Evolutionary conservation across 2,888 invertebrate genomes (phyloP).

Genomic region (Acrobasis suavella): DNA sequence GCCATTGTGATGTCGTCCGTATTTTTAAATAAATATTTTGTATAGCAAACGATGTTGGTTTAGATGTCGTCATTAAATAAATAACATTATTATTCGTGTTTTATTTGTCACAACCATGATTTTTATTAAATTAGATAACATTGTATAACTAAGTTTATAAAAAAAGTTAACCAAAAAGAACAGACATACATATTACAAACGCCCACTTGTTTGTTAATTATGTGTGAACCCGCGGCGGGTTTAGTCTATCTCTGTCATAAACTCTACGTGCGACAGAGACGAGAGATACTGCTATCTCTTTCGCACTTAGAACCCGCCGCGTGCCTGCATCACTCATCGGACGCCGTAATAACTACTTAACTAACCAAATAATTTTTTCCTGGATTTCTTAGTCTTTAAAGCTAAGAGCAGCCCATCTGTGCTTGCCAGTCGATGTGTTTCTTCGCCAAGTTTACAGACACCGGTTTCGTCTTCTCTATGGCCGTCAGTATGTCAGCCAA

Average conservation of each 20-base stretch:
- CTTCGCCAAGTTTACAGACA: slow-evolving; percentile 78
- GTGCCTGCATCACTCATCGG: too few relatives aligned
- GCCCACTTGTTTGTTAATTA: too few relatives aligned
- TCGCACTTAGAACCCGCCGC: too few relatives aligned
- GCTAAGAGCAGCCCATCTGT: slow-evolving; percentile 80
- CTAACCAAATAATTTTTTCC: too few relatives aligned
- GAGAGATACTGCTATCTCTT: too few relatives aligned
- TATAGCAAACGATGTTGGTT: slow-evolving; percentile 56
- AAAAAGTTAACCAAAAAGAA: not conserved
- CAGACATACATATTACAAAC: too few relatives aligned
- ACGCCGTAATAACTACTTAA: too few relatives aligned
- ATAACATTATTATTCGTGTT: slow-evolving; percentile 40
- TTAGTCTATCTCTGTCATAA: too few relatives aligned
- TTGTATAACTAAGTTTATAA: slow-evolving; percentile 19
- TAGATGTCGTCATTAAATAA: slow-evolving; percentile 61
- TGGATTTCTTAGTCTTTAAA: not conserved
- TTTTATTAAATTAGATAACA: slow-evolving; percentile 1
- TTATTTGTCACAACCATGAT: slow-evolving; percentile 34
- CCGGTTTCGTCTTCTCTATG: slow-evolving; percentile 82
- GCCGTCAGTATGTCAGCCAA: slow-evolving; percentile 74
- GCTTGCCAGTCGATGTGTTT: slow-evolving; percentile 85
- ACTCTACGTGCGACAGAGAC: too few relatives aligned
- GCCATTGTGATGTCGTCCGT: slow-evolving; percentile 28
- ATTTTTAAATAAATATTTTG: slow-evolving; percentile 62
- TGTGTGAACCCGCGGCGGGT: too few relatives aligned